phyloP scores from a whole-genome alignment of 2,113 vertebrate species.

The Herpailurus yagouaroundi region DNA sequence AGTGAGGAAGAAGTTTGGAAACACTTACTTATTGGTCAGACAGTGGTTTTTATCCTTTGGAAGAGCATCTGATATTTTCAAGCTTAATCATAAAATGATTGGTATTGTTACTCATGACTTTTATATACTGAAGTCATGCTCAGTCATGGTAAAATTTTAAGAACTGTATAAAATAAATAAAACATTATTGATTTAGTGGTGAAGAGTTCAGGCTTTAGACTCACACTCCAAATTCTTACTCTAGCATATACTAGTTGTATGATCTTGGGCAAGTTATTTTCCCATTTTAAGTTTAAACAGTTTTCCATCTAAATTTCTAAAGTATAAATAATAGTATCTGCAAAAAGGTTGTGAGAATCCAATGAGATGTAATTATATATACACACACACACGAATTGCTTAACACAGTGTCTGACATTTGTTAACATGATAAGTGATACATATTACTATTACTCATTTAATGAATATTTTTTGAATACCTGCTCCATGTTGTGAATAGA shows the following conservation, averaged over 20 bases:
- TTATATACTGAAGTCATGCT: not conserved
- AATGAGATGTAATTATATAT: not conserved
- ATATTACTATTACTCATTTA: not conserved
- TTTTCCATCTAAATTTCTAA: not conserved
- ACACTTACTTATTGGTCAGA: not conserved
- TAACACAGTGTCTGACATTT: not conserved
- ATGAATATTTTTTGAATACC: not conserved
- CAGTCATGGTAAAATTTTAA: not conserved
- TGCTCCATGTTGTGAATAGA: not conserved
- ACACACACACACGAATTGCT: not conserved
- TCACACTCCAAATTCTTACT: not conserved
- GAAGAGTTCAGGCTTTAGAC: conserved; percentile 18
- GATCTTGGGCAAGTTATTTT: not conserved
- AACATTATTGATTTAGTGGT: not conserved
- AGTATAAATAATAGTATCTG: conserved; percentile 2
- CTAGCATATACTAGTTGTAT: not conserved
- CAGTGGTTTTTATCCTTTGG: not conserved
- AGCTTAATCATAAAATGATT: not conserved
- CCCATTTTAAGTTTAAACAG: not conserved
- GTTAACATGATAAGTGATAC: not conserved
- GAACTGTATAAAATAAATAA: not conserved
- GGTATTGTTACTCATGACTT: not conserved
- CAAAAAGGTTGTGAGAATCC: not conserved
- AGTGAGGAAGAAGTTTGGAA: not conserved
- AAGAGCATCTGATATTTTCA: not conserved